These are phyloP conservation scores for Halocaridina rubra DNA, from an alignment of 2,888 invertebrate genomes.

Conservation along the genomic window DNA sequence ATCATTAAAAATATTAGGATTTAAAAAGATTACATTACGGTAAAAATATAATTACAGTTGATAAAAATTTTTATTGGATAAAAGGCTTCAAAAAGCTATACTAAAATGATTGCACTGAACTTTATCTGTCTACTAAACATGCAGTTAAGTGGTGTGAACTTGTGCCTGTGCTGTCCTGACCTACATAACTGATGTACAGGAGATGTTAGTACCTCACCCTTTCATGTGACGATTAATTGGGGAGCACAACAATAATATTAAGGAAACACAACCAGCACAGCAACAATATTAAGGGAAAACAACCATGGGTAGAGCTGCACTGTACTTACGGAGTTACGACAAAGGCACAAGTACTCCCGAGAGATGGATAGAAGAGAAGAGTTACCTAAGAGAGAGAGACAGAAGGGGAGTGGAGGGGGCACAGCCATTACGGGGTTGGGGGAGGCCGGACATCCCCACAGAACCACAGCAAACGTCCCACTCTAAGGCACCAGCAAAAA, in stretches of 20 bases:
- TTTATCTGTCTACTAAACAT: slow-evolving; percentile 51
- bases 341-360: slow-evolving; percentile 56
- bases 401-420: slow-evolving; percentile 62
- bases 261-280: slow-evolving; percentile 22
- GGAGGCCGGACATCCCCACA: slow-evolving; percentile 58
- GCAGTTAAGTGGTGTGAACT: slow-evolving; percentile 57
- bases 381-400: slow-evolving; percentile 64
- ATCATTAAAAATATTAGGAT: slow-evolving; percentile 26
- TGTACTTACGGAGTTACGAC: slow-evolving; percentile 50
- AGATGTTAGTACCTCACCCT: slow-evolving; percentile 30
- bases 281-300: slow-evolving; percentile 27
- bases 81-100: slow-evolving; percentile 19
- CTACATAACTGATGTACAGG: slow-evolving; percentile 16
- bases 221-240: background rate
- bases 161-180: slow-evolving; percentile 45
- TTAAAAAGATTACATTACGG: too few relatives aligned
- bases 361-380: slow-evolving; percentile 51
- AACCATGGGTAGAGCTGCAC: background rate
- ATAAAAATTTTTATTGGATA: too few relatives aligned
- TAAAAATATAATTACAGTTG: too few relatives aligned
- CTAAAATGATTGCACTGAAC: slow-evolving; percentile 43
- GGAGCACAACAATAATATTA: background rate
- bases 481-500: slow-evolving; percentile 63
- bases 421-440: slow-evolving; percentile 62
- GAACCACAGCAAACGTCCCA: slow-evolving; percentile 61